Evolutionary conservation across 2,113 vertebrate genomes (phyloP).

Genomic region (Capra hircus): DNA sequence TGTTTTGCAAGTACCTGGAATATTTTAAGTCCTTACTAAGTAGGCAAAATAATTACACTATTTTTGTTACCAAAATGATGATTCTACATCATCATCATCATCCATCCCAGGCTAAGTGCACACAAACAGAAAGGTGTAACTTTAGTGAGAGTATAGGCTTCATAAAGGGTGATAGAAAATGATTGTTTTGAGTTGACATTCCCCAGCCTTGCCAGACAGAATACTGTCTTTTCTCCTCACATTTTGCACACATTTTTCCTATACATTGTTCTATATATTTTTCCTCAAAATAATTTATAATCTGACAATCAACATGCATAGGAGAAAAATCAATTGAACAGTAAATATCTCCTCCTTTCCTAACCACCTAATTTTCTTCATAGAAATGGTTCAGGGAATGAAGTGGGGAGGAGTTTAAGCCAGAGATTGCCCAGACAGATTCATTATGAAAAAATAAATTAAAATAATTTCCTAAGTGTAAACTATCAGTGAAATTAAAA

Average conservation of each 20-base stretch:
- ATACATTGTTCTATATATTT: too few species aligned
- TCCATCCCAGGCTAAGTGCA: background rate
- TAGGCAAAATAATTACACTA: background rate
- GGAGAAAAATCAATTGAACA: background rate
- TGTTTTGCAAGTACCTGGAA: background rate
- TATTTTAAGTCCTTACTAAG: background rate
- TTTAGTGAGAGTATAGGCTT: background rate
- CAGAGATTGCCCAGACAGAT: background rate
- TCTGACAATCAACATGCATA: background rate
- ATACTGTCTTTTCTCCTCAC: background rate
- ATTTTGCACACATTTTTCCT: background rate
- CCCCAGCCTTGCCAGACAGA: background rate
- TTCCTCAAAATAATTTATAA: background rate
- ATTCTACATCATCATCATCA: background rate
- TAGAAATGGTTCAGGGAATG: background rate
- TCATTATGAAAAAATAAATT: background rate
- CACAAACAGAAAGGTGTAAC: background rate
- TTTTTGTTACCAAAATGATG: background rate
- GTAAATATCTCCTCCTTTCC: background rate
- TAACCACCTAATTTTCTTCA: background rate
- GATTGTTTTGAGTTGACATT: background rate
- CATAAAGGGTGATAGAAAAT: background rate
- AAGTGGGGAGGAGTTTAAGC: background rate
- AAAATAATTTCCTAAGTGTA: background rate
- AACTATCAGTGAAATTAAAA: background rate